A percentile compares a stretch with the other conserved stretches of the same genome.
Evolutionary conservation across 2,888 invertebrate species (phyloP).

Genomic region (Sarcophaga caerulescens): DNA sequence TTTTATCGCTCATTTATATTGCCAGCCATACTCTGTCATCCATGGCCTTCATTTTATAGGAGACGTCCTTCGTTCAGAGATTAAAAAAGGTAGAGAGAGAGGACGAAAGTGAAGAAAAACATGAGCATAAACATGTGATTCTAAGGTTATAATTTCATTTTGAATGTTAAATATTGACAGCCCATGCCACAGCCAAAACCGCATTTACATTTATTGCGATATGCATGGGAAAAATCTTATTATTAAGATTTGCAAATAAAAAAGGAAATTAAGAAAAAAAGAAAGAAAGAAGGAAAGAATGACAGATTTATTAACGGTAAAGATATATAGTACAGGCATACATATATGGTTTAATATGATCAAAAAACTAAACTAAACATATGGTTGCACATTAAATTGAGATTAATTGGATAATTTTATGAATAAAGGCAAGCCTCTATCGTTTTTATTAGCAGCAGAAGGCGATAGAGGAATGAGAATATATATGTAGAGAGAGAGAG

Average conservation of each 20-base stretch:
- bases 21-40: not conserved
- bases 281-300: not conserved
- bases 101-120: not conserved
- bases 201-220: not conserved
- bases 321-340: no score
- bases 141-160: conserved; percentile 11
- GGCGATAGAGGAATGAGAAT: no score
- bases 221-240: not conserved
- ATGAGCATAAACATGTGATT: not conserved
- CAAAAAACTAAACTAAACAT: not conserved
- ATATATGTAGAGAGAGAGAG: no score
- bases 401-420: conserved; percentile 18
- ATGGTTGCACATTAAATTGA: not conserved
- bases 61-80: conserved; percentile 4
- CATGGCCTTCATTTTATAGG: conserved; percentile 23
- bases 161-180: conserved; percentile 1
- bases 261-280: not conserved
- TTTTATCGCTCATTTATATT: not conserved
- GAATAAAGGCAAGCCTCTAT: not conserved
- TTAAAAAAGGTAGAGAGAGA: not conserved
- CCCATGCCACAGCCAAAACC: not conserved
- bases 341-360: no score
- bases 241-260: not conserved
- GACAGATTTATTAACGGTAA: no score
- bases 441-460: no score